Evolutionary conservation across 1,140 invertebrate genomes (phyloP).

Genomic region (Drosophila teissieri): DNA sequence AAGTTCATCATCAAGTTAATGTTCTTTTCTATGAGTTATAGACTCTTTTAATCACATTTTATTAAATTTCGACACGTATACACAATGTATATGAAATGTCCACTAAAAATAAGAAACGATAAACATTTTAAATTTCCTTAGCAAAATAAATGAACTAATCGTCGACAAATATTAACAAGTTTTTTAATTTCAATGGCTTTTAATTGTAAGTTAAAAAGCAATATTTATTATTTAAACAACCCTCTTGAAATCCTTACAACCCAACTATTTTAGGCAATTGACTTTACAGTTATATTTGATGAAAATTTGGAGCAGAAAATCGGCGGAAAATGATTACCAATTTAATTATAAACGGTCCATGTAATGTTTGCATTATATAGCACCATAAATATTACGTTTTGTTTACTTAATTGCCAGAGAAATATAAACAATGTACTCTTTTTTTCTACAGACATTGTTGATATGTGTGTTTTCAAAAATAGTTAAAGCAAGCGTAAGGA

Average conservation of each 20-base stretch:
- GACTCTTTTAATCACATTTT: slow-evolving; percentile 41
- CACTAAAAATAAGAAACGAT: slow-evolving; percentile 61
- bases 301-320: not conserved
- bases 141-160: slow-evolving; percentile 52
- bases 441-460: not conserved
- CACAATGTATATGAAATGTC: slow-evolving; percentile 66
- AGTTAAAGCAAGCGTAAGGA: not conserved
- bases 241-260: too few species aligned
- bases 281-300: not conserved
- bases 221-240: too few species aligned
- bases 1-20: slow-evolving; percentile 33
- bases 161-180: slow-evolving; percentile 2
- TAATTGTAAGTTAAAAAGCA: too few species aligned
- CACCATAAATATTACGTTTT: not conserved
- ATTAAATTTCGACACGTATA: slow-evolving; percentile 54
- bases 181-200: not conserved
- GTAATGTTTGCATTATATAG: too few species aligned
- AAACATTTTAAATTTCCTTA: slow-evolving; percentile 72
- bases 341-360: not conserved
- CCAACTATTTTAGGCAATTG: not conserved
- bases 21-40: slow-evolving; percentile 37
- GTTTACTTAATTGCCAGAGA: not conserved
- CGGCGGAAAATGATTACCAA: not conserved
- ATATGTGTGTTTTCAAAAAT: not conserved
- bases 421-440: not conserved